A percentile compares a stretch with the other conserved stretches of the same genome.
Conservation (phyloP, 2,113 vertebrate species). For the Eretmochelys imbricata region DNA sequence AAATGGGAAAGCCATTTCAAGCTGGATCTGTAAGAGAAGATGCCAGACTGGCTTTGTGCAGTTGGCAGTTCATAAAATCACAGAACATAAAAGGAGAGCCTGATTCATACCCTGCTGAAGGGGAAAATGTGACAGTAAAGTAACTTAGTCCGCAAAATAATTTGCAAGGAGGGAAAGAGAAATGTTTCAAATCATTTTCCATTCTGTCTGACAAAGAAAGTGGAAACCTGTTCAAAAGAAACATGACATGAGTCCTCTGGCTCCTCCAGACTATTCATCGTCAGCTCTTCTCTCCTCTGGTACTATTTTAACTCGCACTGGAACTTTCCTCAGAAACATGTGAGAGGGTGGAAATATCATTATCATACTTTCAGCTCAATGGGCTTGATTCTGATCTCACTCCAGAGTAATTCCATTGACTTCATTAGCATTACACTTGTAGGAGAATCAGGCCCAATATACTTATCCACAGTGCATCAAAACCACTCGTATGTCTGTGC, state of each 20-base stretch:
- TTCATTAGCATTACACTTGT: not conserved
- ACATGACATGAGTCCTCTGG: not conserved
- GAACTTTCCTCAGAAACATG: not conserved
- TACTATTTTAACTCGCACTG: fast-evolving
- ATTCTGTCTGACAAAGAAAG: fast-evolving
- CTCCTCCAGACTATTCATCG: fast-evolving
- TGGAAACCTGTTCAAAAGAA: not conserved
- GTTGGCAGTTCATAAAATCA: slow-evolving; percentile 29
- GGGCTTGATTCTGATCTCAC: not conserved
- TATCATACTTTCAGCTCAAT: not conserved
- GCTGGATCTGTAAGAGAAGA: not conserved
- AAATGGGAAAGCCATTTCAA: slow-evolving; percentile 66
- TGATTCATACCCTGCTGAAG: not conserved
- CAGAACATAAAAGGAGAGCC: slow-evolving; percentile 3
- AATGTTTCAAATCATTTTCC: not conserved
- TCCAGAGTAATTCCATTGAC: not conserved
- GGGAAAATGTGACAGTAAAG: not conserved
- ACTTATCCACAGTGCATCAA: not conserved
- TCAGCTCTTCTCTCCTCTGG: not conserved
- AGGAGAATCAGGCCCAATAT: not conserved
- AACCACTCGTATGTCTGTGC: not conserved
- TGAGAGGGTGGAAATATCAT: not conserved
- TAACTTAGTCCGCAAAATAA: not conserved
- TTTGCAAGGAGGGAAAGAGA: not conserved
- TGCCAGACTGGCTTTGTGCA: slow-evolving; percentile 34